Base-by-base conservation (phyloP, 2,797 vertebrate species). In the Fringilla coelebs region DNA sequence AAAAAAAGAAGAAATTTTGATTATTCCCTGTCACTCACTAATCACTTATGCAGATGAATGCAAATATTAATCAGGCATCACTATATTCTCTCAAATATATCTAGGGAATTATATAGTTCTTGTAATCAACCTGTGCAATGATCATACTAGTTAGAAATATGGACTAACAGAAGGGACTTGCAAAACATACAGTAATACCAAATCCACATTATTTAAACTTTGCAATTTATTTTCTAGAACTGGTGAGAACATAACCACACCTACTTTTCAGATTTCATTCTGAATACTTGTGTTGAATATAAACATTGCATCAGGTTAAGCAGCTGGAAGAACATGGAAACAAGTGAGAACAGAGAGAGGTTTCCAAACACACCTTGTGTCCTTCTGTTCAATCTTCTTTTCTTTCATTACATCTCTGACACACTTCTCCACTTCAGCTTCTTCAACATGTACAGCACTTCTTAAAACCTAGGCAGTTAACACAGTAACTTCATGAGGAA, bases 321-420 rank as follows among this genome's bases (percentile, higher is more conserved):
- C 28, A 78, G 57, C 17, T n/a, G 36, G 52, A 68, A 57, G n/a
- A 85, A 60, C 3, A 2, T 0, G 9, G 24, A 40, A 60, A 25
- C 16, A 60, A 75, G n/a, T 17, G 43, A 84, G 74, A 57, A 65
- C 5, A 55, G 41, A 40, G 24, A 68, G 15, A 71, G 0, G 36
- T 43, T 62, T 89, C 55, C 55, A 79, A 81, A 94, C 98, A 43
- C 97, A 99, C 99, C 93, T 96, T 41, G 97, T 96, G 96, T 99
- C 98, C 96, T 98, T 98, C 96, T 98, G 98, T 21, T 97, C 91
- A 90, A 98, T 97, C 25, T 97, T 98, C 98, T 99, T 99, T 92
- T 98, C 98, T 92, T 97, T 98, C 97, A 99, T 98, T 83, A 99
- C 98, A 77, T 98, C 97, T 54, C 93, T 95, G 75, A 99, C 98